Evolutionary conservation across 2,888 invertebrate species (phyloP).

Genomic region (Cosmopolites sordidus): DNA sequence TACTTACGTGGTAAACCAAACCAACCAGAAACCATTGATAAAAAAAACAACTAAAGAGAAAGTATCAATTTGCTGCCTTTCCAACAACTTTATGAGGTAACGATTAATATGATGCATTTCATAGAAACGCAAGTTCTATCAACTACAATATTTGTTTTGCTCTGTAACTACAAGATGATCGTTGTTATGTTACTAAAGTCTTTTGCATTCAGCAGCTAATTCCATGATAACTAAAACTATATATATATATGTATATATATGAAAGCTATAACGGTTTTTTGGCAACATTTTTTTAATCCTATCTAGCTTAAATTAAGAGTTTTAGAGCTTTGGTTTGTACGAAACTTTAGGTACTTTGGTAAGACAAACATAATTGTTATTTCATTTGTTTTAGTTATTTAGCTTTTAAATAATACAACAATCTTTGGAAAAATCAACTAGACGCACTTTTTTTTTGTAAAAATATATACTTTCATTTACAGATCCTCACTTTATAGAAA

Average conservation of each 20-base stretch:
- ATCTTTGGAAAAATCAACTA: too few relatives aligned
- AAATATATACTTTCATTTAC: too few relatives aligned
- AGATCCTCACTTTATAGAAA: too few relatives aligned
- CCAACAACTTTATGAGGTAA: slow-evolving; percentile 1
- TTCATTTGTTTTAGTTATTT: background rate
- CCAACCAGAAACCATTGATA: too few relatives aligned
- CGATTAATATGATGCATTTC: slow-evolving; percentile 39
- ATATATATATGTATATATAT: too few relatives aligned
- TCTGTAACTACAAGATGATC: slow-evolving; percentile 42
- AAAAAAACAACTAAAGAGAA: too few relatives aligned
- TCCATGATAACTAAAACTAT: background rate
- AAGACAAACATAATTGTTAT: background rate
- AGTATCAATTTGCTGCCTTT: background rate
- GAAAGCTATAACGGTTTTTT: slow-evolving; percentile 1
- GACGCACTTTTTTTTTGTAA: too few relatives aligned
- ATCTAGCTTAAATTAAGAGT: slow-evolving; percentile 17
- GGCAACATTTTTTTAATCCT: slow-evolving; percentile 23
- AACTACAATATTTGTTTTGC: slow-evolving; percentile 36
- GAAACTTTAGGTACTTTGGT: slow-evolving; percentile 11
- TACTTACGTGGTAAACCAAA: too few relatives aligned
- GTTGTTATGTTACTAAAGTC: slow-evolving; percentile 39
- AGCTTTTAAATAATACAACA: too few relatives aligned
- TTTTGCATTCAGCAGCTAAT: slow-evolving; percentile 12
- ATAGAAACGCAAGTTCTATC: slow-evolving; percentile 44
- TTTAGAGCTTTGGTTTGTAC: slow-evolving; percentile 15